These are phyloP conservation scores for Cossypha caffra DNA, from an alignment of 2,797 vertebrate species.

Conservation along the genomic window DNA sequence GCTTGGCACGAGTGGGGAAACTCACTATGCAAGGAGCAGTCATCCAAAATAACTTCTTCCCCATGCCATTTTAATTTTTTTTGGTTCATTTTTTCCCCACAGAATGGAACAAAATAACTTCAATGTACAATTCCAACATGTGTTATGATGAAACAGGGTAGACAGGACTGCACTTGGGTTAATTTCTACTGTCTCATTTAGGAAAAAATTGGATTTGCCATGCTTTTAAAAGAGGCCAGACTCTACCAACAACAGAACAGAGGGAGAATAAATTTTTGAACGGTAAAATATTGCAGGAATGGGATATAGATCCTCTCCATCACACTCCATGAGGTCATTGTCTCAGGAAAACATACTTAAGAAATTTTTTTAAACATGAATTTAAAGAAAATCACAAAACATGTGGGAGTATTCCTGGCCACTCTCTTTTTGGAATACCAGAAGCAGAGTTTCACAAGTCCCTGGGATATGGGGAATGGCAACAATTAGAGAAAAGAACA, in stretches of 20 bases:
- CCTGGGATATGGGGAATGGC: neutral
- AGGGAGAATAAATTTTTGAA: neutral
- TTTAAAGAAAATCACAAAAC: neutral
- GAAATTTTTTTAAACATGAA: neutral
- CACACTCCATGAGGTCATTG: neutral
- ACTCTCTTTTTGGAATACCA: neutral
- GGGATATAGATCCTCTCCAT: neutral
- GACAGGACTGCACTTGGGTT: neutral
- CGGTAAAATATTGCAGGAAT: neutral
- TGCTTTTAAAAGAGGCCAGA: neutral
- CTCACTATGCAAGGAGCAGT: neutral
- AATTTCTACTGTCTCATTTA: neutral
- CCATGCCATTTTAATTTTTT: accelerated
- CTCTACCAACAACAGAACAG: neutral
- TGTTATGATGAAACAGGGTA: accelerated
- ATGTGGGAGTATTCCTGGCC: accelerated
- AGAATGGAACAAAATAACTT: neutral
- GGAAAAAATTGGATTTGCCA: neutral
- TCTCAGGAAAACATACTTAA: neutral
- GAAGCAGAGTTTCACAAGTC: neutral
- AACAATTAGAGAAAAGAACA: neutral
- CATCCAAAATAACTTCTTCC: neutral
- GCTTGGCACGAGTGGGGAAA: neutral
- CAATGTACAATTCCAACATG: neutral
- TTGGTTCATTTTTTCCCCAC: neutral